Base-by-base conservation (phyloP, 2,797 vertebrate genomes). In the Chaunax sp. region DNA sequence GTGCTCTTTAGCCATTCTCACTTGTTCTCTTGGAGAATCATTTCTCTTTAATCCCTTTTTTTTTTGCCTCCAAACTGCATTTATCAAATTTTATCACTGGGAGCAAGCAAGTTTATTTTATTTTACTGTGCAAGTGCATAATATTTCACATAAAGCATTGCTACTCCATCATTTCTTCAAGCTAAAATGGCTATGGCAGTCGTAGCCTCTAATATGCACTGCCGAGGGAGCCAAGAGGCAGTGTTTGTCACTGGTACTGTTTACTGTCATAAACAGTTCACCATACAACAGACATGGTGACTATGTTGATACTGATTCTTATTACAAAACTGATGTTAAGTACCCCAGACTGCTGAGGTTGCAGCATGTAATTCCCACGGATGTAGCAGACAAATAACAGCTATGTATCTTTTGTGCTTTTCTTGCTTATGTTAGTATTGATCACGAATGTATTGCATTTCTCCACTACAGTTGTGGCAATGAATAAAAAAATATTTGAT, bases 401-500 rank as follows among this genome's bases (percentile, higher is more conserved):
- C n/a, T n/a, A 22, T 63, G 22, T 65, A 44, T 60, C 41, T 37
- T 58, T 52, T 33, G 49, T 52, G 56, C 71, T 61, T 18, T 28
- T 60, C 18, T 66, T 49, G 6, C 12, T 20, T 44, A 1, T 14
- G 12, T 58, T 47, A 4, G 2, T 75, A 78, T 83, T 59, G 75
- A 87, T 80, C 58, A 13, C 15, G 54, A 43, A 77, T 62, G 59
- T 77, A 57, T 64, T 78, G 15, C 64, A 61, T 25, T 35, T 50
- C 64, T 77, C 69, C 40, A 45, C 55, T 20, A 12, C 46, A 43
- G 13, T 38, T 50, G 44, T 70, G 51, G 56, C 38, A 30, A 57
- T 33, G 16, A 70, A 78, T 64, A 20, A 58, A 59, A 56, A 80
- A 18, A 16, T 53, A 68, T 80, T 53, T 14, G 5, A 57, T 63